phyloP scores from a whole-genome alignment of 2,113 vertebrate species.

The Salvator merianae region DNA sequence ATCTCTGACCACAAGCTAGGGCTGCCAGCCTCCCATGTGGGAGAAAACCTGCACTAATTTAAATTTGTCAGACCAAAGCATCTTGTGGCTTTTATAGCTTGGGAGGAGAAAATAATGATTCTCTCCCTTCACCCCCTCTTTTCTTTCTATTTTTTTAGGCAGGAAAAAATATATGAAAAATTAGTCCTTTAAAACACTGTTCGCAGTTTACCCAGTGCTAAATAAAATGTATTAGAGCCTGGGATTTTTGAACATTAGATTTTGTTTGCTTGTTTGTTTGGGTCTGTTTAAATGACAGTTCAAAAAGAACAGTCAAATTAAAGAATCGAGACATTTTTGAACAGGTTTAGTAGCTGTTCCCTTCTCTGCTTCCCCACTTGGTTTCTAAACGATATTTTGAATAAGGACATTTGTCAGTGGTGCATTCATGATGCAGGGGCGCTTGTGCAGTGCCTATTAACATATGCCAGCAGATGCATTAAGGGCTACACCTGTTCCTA shows the following conservation, averaged over 20 bases:
- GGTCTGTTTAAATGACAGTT: not conserved
- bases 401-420: too few species aligned
- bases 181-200: slow-evolving; percentile 8
- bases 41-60: slow-evolving; percentile 46
- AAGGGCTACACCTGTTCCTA: too few species aligned
- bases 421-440: not conserved
- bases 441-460: not conserved
- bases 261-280: not conserved
- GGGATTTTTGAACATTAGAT: slow-evolving; percentile 40
- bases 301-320: not conserved
- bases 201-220: not conserved
- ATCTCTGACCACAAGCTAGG: slow-evolving; percentile 61
- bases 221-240: slow-evolving; percentile 3
- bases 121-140: slow-evolving; percentile 52
- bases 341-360: not conserved
- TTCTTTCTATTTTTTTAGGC: slow-evolving; percentile 54
- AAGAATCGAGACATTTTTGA: not conserved
- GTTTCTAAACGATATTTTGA: too few species aligned
- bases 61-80: slow-evolving; percentile 49
- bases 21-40: slow-evolving; percentile 43
- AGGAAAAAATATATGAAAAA: slow-evolving; percentile 54
- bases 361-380: too few species aligned
- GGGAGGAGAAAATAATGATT: slow-evolving; percentile 59
- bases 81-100: slow-evolving; percentile 53
- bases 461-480: not conserved